A percentile compares a stretch with the other conserved stretches of the same genome.
Conservation (phyloP, 2,113 vertebrate genomes). For the Accipiter cooperii region DNA sequence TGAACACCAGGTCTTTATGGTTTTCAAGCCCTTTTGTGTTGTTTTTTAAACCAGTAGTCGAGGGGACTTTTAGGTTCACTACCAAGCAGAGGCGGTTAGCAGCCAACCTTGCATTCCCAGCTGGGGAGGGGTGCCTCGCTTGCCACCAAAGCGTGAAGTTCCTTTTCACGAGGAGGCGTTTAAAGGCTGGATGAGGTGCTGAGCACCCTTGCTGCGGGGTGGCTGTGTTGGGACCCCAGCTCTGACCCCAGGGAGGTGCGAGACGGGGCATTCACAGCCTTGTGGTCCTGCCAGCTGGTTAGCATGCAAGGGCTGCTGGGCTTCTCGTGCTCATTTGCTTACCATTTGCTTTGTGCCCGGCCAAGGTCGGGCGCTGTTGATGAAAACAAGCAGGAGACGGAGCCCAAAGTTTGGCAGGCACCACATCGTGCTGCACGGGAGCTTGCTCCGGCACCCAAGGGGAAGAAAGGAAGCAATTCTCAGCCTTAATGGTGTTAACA, state of each 20-base stretch:
- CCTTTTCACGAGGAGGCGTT: accelerated
- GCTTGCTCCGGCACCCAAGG: background rate
- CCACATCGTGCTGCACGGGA: background rate
- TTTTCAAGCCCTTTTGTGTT: background rate
- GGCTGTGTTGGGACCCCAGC: background rate
- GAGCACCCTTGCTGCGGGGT: background rate
- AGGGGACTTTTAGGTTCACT: background rate
- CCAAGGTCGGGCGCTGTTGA: background rate
- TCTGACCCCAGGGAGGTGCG: background rate
- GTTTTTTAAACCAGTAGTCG: background rate
- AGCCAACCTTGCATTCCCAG: background rate
- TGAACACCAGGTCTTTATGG: background rate
- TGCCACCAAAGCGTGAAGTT: accelerated
- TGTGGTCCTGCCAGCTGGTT: background rate
- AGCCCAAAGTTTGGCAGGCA: background rate
- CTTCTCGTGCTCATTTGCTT: background rate
- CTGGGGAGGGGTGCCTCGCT: background rate
- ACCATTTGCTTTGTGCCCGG: background rate
- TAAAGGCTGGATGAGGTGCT: background rate
- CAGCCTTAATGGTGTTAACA: background rate
- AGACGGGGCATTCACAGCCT: background rate
- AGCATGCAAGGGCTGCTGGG: background rate
- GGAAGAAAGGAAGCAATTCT: conserved; percentile 42
- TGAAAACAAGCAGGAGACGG: background rate
- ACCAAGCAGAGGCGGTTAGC: accelerated